Base-by-base conservation (phyloP, 2,888 invertebrate genomes). In the Danaus chrysippus region DNA sequence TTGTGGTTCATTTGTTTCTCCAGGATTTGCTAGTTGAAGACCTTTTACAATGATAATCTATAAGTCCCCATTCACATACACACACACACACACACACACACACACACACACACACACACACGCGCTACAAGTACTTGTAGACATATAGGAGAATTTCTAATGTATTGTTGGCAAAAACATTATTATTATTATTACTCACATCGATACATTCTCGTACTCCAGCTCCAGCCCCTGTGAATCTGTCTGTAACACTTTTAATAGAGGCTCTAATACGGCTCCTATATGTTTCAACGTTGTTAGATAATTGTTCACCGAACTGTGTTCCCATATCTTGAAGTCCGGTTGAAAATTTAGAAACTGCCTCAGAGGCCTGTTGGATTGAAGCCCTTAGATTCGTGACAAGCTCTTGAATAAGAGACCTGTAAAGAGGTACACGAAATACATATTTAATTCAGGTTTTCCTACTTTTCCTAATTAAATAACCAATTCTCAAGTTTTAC, bases 161-260 rank as follows among this genome's bases (percentile, higher is more conserved):
- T 8, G 23, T 34, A 34, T 6, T 34, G 6, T 3, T 6, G 23
- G 23, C 8, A 34, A 34, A 5, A 34, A 55, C 3, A 15, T 11
- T 23, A 13, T 43, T 10, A 23, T 12, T 44, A 54, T 42, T 19
- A 12, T 43, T 10, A 76, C 81, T 76, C 75, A 90, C 90, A 66
- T 80, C 74, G 59, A 87, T 75, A 67, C 89, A 90, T 2, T 73
- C 73, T 13, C 70, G 73, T 0, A 88, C 75, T 3, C 75, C 79
- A 5, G 72, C 66, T 5, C 77, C 78, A 5, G 82, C 77, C 19
- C 76, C 74, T 0, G 74, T 69, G 10, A 88, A 71, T 61, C 71
- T 83, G 12, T 82, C 76, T 41, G 73, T 68, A 0, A 85, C 69
- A 15, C 62, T 74, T 6, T 78, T 75, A 1, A 89, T 72, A n/a